These are phyloP conservation scores for Philhelius pedissequus DNA, from an alignment of 2,888 invertebrate genomes.

Conservation along the genomic window DNA sequence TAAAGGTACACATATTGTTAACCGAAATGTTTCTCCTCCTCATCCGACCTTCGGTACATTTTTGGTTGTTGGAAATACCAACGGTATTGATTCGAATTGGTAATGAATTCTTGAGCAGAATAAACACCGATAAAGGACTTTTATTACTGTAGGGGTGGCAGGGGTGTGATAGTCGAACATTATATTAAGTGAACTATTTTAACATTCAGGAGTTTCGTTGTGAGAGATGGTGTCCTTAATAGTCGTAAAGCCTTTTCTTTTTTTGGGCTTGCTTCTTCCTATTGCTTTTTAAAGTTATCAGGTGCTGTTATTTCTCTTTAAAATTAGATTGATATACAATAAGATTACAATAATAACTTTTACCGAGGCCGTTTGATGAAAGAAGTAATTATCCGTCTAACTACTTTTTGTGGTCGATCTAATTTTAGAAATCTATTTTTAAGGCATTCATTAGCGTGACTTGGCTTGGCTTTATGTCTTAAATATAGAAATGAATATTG, in stretches of 20 bases:
- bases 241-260: not conserved
- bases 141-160: not conserved
- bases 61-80: not conserved
- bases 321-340: not conserved
- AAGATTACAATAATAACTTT: not conserved
- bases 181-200: not conserved
- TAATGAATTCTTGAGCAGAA: not conserved
- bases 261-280: not conserved
- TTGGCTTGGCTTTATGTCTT: too few relatives aligned
- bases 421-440: too few relatives aligned
- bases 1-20: conserved; percentile 31
- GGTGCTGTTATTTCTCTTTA: not conserved
- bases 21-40: not conserved
- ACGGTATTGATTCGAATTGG: not conserved
- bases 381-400: not conserved
- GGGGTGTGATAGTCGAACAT: not conserved
- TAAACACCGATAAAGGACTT: not conserved
- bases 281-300: not conserved
- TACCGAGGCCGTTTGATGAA: not conserved
- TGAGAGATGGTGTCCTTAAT: not conserved
- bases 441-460: too few relatives aligned
- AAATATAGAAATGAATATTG: too few relatives aligned
- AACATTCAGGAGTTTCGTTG: not conserved
- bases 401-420: too few relatives aligned
- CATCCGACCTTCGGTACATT: too few relatives aligned